Conservation (phyloP, 2,888 invertebrate genomes). For the Drosophila kambysellisi region DNA sequence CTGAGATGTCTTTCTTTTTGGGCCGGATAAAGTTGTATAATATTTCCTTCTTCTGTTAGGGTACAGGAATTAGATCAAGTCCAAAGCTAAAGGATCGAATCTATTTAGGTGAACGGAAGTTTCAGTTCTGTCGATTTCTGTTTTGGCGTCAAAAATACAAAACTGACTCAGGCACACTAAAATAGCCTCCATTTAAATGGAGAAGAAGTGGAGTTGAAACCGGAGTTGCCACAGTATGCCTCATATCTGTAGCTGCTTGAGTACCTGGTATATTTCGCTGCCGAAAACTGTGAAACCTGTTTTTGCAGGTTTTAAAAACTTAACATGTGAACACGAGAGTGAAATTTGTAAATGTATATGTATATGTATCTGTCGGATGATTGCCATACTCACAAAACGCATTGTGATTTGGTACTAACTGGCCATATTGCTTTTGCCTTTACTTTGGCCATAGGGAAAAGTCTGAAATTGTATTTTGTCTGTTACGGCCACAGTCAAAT, state of each 20-base stretch:
- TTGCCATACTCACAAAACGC: slow-evolving; percentile 49
- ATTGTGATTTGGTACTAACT: slow-evolving; percentile 68
- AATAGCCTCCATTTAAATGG: slow-evolving; percentile 64
- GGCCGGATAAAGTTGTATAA: neutral
- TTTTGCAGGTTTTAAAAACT: slow-evolving; percentile 48
- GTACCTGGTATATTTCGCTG: slow-evolving; percentile 13
- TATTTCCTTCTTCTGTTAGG: neutral
- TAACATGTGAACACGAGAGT: slow-evolving; percentile 63
- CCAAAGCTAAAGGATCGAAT: slow-evolving; percentile 48
- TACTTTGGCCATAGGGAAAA: slow-evolving; percentile 52
- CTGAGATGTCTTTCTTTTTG: neutral
- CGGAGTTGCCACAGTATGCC: slow-evolving; percentile 49
- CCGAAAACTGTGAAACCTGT: slow-evolving; percentile 60
- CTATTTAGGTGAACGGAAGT: slow-evolving; percentile 1
- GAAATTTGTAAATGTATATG: slow-evolving; percentile 39
- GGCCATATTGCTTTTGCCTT: slow-evolving; percentile 1
- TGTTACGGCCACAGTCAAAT: slow-evolving; percentile 69
- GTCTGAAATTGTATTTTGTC: slow-evolving; percentile 43
- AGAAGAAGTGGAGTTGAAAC: slow-evolving; percentile 61
- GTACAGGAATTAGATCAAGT: neutral
- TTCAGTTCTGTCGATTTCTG: slow-evolving; percentile 11
- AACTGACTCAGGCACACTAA: slow-evolving; percentile 57
- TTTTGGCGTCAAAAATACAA: slow-evolving; percentile 23
- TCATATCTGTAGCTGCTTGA: slow-evolving; percentile 42
- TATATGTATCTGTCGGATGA: slow-evolving; percentile 29